A percentile compares a stretch with the other conserved stretches of the same genome.
These are phyloP conservation scores for Oryctolagus cuniculus DNA, from an alignment of 2,113 vertebrate species.

Conservation along the genomic window DNA sequence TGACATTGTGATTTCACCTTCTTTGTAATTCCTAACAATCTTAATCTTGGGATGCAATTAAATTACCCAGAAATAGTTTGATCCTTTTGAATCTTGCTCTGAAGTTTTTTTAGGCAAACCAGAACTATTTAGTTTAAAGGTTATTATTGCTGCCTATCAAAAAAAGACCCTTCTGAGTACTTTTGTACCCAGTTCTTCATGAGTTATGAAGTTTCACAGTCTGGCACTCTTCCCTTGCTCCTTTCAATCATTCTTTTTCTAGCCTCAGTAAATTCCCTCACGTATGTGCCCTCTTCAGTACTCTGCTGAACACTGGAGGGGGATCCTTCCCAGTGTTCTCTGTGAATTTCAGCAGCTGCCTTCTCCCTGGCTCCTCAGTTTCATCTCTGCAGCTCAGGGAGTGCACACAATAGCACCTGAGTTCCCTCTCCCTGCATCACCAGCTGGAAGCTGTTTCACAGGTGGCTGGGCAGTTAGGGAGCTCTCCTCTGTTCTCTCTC, in stretches of 20 bases:
- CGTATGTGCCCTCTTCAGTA: background rate
- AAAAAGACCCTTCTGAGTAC: background rate
- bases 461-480: background rate
- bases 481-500: background rate
- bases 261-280: conserved; percentile 19
- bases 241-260: conserved; percentile 26
- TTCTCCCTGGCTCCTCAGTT: background rate
- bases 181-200: background rate
- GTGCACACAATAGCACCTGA: background rate
- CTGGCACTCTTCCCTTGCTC: conserved; percentile 9
- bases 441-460: conserved; percentile 5
- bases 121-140: conserved; percentile 38
- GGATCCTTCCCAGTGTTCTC: background rate
- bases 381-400: background rate
- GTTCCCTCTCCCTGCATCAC: background rate
- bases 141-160: conserved; percentile 31
- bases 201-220: conserved; percentile 31
- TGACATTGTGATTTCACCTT: conserved; percentile 43
- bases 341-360: background rate
- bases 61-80: conserved; percentile 27
- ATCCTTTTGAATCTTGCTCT: conserved; percentile 59
- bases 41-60: conserved; percentile 27
- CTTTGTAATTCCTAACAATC: background rate
- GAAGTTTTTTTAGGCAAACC: background rate
- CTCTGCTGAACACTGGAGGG: background rate